These are phyloP conservation scores for Gambelia wislizenii DNA, from an alignment of 2,797 vertebrate species.

Conservation along the genomic window DNA sequence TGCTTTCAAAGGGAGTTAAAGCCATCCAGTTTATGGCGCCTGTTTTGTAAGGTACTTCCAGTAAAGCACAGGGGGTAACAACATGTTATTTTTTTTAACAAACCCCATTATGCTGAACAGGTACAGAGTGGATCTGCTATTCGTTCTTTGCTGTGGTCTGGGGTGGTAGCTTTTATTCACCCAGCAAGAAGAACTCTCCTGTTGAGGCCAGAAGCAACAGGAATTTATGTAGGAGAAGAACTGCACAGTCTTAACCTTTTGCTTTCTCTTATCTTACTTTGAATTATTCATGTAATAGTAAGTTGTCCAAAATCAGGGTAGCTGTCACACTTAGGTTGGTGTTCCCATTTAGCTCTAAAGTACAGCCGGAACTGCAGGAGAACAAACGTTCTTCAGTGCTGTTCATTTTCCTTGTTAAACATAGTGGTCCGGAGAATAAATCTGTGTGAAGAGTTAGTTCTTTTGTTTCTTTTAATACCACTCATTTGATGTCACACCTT, in stretches of 20 bases:
- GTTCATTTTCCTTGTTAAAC: not conserved
- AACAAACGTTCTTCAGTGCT: not conserved
- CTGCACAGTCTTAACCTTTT: not conserved
- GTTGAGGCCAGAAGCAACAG: not conserved
- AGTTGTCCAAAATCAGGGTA: not conserved
- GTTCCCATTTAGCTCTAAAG: slow-evolving; percentile 1
- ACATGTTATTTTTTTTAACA: too few relatives aligned
- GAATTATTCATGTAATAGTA: not conserved
- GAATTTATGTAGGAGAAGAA: not conserved
- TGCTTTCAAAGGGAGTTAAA: too few relatives aligned
- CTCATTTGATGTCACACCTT: not conserved
- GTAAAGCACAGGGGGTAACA: too few relatives aligned
- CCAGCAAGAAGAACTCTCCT: not conserved
- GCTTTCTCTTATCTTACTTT: not conserved
- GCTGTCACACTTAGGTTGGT: not conserved
- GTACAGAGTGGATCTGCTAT: not conserved
- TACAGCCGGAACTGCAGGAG: not conserved
- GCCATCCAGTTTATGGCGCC: too few relatives aligned
- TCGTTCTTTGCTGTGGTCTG: too few relatives aligned
- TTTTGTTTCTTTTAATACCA: not conserved
- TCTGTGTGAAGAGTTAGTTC: not conserved
- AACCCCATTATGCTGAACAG: too few relatives aligned
- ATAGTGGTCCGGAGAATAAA: not conserved
- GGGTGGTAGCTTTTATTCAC: not conserved
- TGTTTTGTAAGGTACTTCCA: too few relatives aligned